A percentile compares a stretch with the other conserved stretches of the same genome.
Conservation (phyloP, 2,797 vertebrate genomes). For the Brotula barbata region DNA sequence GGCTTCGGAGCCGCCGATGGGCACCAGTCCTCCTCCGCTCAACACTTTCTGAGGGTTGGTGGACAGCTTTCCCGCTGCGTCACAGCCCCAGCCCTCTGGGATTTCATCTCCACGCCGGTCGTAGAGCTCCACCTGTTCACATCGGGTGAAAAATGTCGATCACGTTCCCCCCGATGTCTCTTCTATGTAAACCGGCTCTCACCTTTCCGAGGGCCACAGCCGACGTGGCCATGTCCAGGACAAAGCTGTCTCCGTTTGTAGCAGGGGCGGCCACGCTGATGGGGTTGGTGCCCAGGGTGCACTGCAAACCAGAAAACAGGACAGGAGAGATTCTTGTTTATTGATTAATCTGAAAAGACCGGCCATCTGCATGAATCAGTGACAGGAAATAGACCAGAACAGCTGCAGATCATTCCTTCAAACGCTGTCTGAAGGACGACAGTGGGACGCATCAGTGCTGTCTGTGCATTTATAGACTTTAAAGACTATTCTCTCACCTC, state of each 20-base stretch:
- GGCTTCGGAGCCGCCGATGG: slow-evolving; percentile 77
- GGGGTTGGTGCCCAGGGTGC: slow-evolving; percentile 81
- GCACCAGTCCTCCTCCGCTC: slow-evolving; percentile 77
- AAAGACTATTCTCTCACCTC: slow-evolving; percentile 56
- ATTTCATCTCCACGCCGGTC: slow-evolving; percentile 70
- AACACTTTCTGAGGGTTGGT: slow-evolving; percentile 71
- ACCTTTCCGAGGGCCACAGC: slow-evolving; percentile 81
- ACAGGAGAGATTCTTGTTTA: background rate
- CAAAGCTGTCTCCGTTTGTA: slow-evolving; percentile 76
- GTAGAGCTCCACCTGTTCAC: slow-evolving; percentile 76
- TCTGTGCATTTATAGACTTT: no score
- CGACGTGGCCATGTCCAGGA: slow-evolving; percentile 82
- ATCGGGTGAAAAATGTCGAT: no score
- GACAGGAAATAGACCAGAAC: no score
- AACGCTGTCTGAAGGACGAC: no score
- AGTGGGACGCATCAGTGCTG: no score
- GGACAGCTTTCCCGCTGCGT: slow-evolving; percentile 67
- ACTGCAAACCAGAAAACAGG: slow-evolving; percentile 53
- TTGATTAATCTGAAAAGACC: background rate
- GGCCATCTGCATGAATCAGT: no score
- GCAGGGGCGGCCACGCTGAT: slow-evolving; percentile 79
- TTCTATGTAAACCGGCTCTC: background rate
- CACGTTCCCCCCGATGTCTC: no score
- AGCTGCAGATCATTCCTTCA: no score
- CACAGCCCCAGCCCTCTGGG: slow-evolving; percentile 80